Conservation (phyloP, 2,888 invertebrate species). For the Chalcis sispes region DNA sequence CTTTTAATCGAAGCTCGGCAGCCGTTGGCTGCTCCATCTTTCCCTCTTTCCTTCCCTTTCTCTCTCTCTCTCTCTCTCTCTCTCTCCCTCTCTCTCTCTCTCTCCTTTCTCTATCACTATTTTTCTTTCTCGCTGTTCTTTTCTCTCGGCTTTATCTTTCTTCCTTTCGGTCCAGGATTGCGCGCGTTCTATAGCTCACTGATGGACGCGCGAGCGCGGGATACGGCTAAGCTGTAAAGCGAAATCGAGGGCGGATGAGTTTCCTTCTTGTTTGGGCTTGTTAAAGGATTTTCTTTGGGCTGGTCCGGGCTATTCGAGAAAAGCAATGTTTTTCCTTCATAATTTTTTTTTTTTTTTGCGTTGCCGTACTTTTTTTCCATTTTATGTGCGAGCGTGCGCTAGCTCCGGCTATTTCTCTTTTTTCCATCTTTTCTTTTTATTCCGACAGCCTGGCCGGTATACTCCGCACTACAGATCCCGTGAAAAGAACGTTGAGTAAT, state of each 20-base stretch:
- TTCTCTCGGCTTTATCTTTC: not conserved
- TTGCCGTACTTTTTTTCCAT: not conserved
- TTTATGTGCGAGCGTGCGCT: too few species aligned
- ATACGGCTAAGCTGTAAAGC: not conserved
- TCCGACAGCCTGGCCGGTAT: not conserved
- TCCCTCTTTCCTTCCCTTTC: not conserved
- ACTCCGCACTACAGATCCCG: not conserved
- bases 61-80: not conserved
- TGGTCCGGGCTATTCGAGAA: not conserved
- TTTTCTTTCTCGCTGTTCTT: not conserved
- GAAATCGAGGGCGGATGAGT: conserved; percentile 35
- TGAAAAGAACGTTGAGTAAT: conserved; percentile 44
- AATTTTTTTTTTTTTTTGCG: not conserved
- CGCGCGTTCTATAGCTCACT: not conserved
- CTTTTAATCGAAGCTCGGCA: conserved; percentile 45
- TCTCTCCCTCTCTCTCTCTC: not conserved
- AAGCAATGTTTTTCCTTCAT: not conserved
- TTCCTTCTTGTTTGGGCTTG: conserved; percentile 43
- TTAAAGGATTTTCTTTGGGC: conserved; percentile 41
- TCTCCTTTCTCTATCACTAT: conserved; percentile 33
- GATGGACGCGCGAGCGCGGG: not conserved
- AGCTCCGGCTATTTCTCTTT: not conserved
- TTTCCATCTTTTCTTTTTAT: not conserved
- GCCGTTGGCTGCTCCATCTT: not conserved
- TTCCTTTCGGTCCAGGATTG: conserved; percentile 1